Percentiles rank a stretch among this genome's conserved stretches.
Conservation (phyloP, 2,113 vertebrate species). For the Notothenia rossii region DNA sequence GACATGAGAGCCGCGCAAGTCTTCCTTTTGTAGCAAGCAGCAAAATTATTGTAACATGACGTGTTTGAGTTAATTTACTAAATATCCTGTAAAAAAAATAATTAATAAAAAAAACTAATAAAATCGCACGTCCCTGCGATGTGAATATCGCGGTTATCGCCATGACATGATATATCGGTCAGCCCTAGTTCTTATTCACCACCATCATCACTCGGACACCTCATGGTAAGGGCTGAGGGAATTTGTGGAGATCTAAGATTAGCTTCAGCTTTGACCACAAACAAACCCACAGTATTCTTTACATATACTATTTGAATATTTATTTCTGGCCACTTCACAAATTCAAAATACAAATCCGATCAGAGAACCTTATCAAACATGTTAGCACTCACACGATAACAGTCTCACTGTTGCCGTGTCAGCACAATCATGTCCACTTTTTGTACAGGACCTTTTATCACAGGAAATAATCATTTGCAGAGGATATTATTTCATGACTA, state of each 20-base stretch:
- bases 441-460: not conserved
- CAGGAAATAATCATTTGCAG: not conserved
- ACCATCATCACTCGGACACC: not conserved
- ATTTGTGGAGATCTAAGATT: not conserved
- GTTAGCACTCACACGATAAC: not conserved
- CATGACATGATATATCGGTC: too few species aligned
- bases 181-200: too few species aligned
- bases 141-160: too few species aligned
- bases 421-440: not conserved
- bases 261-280: not conserved
- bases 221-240: not conserved
- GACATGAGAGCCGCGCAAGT: too few species aligned
- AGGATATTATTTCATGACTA: not conserved
- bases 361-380: not conserved
- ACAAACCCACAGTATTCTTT: not conserved
- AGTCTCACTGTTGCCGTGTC: not conserved
- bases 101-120: too few species aligned
- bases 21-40: too few species aligned
- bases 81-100: too few species aligned
- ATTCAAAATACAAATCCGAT: not conserved
- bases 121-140: too few species aligned
- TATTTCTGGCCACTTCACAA: not conserved
- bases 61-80: too few species aligned
- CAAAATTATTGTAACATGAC: too few species aligned
- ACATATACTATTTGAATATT: not conserved